phyloP scores from a whole-genome alignment of 2,888 invertebrate genomes.

The Drosophila formosana region DNA sequence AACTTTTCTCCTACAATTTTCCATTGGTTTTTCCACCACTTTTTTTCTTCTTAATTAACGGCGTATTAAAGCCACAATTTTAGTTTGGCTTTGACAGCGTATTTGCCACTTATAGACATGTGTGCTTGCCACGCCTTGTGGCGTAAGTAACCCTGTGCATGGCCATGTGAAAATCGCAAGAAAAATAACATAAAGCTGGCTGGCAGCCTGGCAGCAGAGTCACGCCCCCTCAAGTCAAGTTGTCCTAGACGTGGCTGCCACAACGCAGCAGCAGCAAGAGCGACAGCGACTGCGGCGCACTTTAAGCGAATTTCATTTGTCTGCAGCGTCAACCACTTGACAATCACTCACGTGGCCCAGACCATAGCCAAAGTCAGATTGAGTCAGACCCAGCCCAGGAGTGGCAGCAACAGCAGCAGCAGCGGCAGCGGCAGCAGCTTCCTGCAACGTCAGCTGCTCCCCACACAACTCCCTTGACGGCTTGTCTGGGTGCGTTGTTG shows the following conservation, averaged over 20 bases:
- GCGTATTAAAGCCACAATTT: slow-evolving; percentile 1
- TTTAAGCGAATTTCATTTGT: slow-evolving; percentile 82
- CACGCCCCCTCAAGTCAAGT: slow-evolving; percentile 77
- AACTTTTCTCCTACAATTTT: not conserved
- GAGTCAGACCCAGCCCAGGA: slow-evolving; percentile 21
- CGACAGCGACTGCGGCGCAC: slow-evolving; percentile 61
- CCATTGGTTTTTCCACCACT: not conserved
- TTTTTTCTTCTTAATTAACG: not conserved
- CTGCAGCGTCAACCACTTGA: slow-evolving; percentile 82
- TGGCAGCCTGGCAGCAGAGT: slow-evolving; percentile 31
- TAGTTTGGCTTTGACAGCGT: slow-evolving; percentile 12
- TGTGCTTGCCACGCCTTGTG: slow-evolving; percentile 32
- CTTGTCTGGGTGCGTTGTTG: slow-evolving; percentile 39
- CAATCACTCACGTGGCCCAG: slow-evolving; percentile 79
- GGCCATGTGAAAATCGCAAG: slow-evolving; percentile 33
- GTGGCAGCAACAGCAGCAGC: not conserved
- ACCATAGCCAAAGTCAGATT: slow-evolving; percentile 20
- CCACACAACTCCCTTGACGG: slow-evolving; percentile 32
- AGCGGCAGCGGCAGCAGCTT: slow-evolving; percentile 44
- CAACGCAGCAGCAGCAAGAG: slow-evolving; percentile 49
- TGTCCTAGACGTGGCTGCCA: slow-evolving; percentile 61
- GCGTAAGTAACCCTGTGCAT: slow-evolving; percentile 30
- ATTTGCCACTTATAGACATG: slow-evolving; percentile 33
- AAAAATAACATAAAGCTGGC: slow-evolving; percentile 32
- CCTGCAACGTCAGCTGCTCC: slow-evolving; percentile 36